Base-by-base conservation (phyloP, 2,888 invertebrate species). In the Cephus pulcher region DNA sequence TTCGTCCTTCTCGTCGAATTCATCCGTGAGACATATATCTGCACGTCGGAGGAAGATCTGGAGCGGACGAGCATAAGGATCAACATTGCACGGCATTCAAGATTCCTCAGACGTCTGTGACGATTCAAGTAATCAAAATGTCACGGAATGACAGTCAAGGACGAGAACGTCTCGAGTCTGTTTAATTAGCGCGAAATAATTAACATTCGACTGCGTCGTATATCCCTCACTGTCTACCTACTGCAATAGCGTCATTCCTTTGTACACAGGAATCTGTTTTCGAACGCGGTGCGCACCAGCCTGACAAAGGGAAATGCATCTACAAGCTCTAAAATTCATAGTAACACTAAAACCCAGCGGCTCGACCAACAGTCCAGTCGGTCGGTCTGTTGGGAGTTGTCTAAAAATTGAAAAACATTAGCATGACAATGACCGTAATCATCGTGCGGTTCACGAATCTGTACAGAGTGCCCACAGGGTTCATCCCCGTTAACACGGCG, bases 181-280 rank as follows among this genome's bases (percentile, higher is more conserved):
- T 75, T 80, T 80, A 82, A 82, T 84, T 81, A 84, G 76, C 73
- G 78, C 35, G 76, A 81, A 84, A 81, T 80, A 84, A 82, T 81
- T 80, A 82, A 77, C 80, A 76, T 81, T 84, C 71, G 71, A 71
- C 34, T 33, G 15, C 71, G 12, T 71, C 56, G 56, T 23, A 56
- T 56, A 56, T 56, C 56, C 23, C 23, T 15, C 56, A 56, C 56
- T 56, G 56, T 56, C 56, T 56, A 56, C 6, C 56, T 56, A 56
- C 56, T 23, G 56, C 23, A 56, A 56, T 56, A 56, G 56, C 56
- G 23, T 23, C 56, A 56, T 56, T 56, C 56, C 56, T 56, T 56
- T 56, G 56, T 56, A 56, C 15, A 56, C 56, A 23, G 23, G 9
- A 23, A 9, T 56, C 56, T 56, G 56, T 56, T 56, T 56, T 56